A percentile compares a stretch with the other conserved stretches of the same genome.
Evolutionary conservation across 2,113 vertebrate species (phyloP).

Genomic region (Phyllostomus discolor): DNA sequence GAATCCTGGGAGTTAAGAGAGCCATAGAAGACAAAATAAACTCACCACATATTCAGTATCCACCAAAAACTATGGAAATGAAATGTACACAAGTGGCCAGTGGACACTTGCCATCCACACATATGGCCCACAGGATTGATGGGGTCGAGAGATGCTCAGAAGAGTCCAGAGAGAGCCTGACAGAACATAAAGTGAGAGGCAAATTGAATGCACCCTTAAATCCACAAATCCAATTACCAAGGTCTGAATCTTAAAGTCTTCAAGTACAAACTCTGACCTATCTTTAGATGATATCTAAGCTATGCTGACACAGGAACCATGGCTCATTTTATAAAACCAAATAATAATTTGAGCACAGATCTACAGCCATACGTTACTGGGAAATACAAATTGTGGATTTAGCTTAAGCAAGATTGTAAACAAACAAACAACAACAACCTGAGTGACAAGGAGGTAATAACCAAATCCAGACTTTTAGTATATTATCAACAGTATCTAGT

Average conservation of each 20-base stretch:
- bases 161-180: not conserved
- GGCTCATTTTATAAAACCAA: not conserved
- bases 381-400: not conserved
- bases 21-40: not conserved
- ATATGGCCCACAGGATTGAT: not conserved
- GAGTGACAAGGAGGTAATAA: not conserved
- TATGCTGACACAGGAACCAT: not conserved
- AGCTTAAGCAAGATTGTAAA: not conserved
- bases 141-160: no score
- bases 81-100: not conserved
- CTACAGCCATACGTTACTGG: not conserved
- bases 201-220: not conserved
- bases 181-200: not conserved
- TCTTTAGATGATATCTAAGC: not conserved
- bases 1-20: not conserved
- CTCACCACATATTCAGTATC: no score
- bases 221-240: not conserved
- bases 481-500: not conserved
- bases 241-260: not conserved
- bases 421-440: not conserved
- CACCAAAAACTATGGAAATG: rapidly evolving
- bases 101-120: rapidly evolving
- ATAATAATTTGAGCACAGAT: not conserved
- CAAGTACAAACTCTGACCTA: not conserved
- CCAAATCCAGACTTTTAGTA: not conserved